Evolutionary conservation across 2,797 vertebrate species (phyloP).

Genomic region (Cercopithecus neglectus): DNA sequence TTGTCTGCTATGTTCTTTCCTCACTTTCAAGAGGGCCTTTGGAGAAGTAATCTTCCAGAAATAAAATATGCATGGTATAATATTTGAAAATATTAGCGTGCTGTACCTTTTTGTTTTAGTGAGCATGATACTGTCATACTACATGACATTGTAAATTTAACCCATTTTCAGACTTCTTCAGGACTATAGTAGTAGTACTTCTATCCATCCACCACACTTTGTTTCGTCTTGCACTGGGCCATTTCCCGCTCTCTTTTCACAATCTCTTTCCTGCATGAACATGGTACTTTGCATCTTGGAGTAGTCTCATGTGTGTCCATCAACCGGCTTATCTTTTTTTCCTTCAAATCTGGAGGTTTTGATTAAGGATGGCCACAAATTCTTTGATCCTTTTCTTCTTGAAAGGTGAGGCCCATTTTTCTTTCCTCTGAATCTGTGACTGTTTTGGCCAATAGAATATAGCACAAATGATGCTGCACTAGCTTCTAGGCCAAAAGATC

Average conservation of each 20-base stretch:
- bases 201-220: background rate
- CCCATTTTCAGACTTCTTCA: background rate
- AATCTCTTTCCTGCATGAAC: background rate
- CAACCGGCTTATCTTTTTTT: background rate
- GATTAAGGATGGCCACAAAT: background rate
- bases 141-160: background rate
- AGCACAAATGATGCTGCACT: background rate
- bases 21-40: constrained; percentile 28
- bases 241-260: background rate
- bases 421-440: background rate
- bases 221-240: background rate
- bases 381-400: background rate
- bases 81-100: background rate
- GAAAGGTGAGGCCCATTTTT: background rate
- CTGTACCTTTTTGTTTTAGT: background rate
- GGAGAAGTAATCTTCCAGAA: background rate
- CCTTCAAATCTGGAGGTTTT: background rate
- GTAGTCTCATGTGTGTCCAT: background rate
- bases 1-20: background rate
- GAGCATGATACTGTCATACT: background rate
- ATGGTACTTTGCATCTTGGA: background rate
- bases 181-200: background rate
- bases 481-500: background rate
- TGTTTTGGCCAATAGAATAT: background rate
- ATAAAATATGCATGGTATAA: background rate